Conservation (phyloP, 2,888 invertebrate genomes). For the Amiota communis region DNA sequence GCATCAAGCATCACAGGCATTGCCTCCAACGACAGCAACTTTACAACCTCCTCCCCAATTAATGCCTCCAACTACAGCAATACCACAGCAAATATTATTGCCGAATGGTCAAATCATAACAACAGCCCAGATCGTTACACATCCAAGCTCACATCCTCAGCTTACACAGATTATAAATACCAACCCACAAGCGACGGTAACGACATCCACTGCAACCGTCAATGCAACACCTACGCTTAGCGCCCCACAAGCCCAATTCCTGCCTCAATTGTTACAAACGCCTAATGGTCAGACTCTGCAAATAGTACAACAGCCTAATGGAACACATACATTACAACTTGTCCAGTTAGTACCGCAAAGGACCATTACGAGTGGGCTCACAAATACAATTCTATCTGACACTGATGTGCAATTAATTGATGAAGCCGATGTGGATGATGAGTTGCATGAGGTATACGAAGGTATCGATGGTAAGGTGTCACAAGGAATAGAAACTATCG, state of each 20-base stretch:
- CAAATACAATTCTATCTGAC: constrained; percentile 51
- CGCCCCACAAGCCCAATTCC: constrained; percentile 57
- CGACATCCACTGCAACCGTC: constrained; percentile 40
- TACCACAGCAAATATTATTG: constrained; percentile 71
- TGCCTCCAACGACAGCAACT: constrained; percentile 47
- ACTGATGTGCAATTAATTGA: constrained; percentile 65
- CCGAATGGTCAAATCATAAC: constrained; percentile 73
- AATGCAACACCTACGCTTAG: constrained; percentile 26
- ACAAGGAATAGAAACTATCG: constrained; percentile 67
- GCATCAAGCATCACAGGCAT: constrained; percentile 43
- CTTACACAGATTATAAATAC: constrained; percentile 70
- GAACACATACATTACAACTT: constrained; percentile 67
- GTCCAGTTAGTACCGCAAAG: constrained; percentile 66
- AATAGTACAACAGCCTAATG: constrained; percentile 72
- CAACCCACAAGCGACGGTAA: constrained; percentile 40
- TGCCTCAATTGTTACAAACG: constrained; percentile 68
- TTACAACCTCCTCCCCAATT: constrained; percentile 56
- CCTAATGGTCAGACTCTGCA: constrained; percentile 71
- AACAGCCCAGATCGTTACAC: constrained; percentile 70
- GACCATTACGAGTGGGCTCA: constrained; percentile 37
- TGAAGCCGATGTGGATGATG: constrained; percentile 62
- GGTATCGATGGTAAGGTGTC: constrained; percentile 52
- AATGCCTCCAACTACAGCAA: constrained; percentile 53
- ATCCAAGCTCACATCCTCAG: constrained; percentile 68
- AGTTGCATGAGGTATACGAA: constrained; percentile 63